A percentile compares a stretch with the other conserved stretches of the same genome.
These are phyloP conservation scores for Drosophila elegans DNA, from an alignment of 1,140 invertebrate genomes.

Conservation along the genomic window DNA sequence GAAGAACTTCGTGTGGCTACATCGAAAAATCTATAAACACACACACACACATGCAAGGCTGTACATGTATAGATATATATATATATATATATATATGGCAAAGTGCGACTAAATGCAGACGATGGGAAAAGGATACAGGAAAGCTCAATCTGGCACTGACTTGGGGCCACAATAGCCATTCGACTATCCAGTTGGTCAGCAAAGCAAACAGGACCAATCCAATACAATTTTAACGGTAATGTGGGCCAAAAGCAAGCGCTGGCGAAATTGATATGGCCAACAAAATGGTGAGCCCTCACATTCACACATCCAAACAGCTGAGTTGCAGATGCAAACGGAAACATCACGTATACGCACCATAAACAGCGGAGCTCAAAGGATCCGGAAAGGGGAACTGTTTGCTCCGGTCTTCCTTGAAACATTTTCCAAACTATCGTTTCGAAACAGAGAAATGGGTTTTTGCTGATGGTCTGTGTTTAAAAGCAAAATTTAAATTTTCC, in stretches of 20 bases:
- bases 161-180: constrained; percentile 59
- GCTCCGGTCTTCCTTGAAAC: neutral
- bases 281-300: constrained; percentile 32
- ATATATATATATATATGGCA: neutral
- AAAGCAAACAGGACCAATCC: constrained; percentile 67
- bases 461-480: neutral
- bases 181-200: constrained; percentile 52
- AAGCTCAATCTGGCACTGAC: constrained; percentile 58
- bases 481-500: too few species aligned
- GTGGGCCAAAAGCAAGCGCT: constrained; percentile 63
- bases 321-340: constrained; percentile 21
- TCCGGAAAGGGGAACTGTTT: neutral
- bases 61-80: neutral
- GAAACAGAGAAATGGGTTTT: neutral
- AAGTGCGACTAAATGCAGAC: constrained; percentile 36
- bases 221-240: constrained; percentile 83
- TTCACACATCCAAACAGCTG: neutral
- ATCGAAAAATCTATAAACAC: constrained; percentile 77
- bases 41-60: constrained; percentile 26
- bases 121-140: constrained; percentile 36
- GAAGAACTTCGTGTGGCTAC: constrained; percentile 80
- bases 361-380: constrained; percentile 2
- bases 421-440: neutral
- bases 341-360: constrained; percentile 38
- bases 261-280: constrained; percentile 73